phyloP scores from a whole-genome alignment of 2,888 invertebrate genomes.

The Dasypogon diadema region DNA sequence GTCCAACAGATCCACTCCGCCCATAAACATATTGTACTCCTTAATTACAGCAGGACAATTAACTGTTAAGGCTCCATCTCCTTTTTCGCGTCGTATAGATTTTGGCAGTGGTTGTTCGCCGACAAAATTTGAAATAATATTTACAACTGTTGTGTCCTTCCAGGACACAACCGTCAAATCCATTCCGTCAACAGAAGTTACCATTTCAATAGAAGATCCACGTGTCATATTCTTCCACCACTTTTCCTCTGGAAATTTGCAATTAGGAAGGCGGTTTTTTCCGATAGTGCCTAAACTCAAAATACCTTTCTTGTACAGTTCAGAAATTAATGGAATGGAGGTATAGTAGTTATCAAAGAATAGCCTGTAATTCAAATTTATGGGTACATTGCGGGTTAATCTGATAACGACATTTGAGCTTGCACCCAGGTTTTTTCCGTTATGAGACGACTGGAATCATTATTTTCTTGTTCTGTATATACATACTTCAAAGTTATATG shows the following conservation, averaged over 20 bases:
- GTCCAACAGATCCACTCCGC: constrained; percentile 53
- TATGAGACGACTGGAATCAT: too few relatives aligned
- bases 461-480: too few relatives aligned
- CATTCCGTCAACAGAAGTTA: constrained; percentile 50
- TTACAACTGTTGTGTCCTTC: constrained; percentile 55
- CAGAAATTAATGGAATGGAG: constrained; percentile 48
- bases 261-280: constrained; percentile 20
- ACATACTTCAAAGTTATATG: constrained; percentile 57
- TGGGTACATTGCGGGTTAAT: constrained; percentile 49
- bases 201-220: constrained; percentile 54
- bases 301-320: constrained; percentile 47
- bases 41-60: constrained; percentile 41
- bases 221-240: constrained; percentile 51
- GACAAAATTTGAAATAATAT: constrained; percentile 1
- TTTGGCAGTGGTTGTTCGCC: not conserved
- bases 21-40: constrained; percentile 41
- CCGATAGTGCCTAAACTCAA: constrained; percentile 3
- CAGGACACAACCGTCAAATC: constrained; percentile 51
- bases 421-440: constrained; percentile 49
- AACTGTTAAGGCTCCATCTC: constrained; percentile 39
- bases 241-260: constrained; percentile 21
- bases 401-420: constrained; percentile 52
- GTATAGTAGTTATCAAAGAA: constrained; percentile 55
- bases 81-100: constrained; percentile 42
- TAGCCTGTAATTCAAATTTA: constrained; percentile 47